Evolutionary conservation across 2,797 vertebrate species (phyloP).

Genomic region (Anguilla pacifica): DNA sequence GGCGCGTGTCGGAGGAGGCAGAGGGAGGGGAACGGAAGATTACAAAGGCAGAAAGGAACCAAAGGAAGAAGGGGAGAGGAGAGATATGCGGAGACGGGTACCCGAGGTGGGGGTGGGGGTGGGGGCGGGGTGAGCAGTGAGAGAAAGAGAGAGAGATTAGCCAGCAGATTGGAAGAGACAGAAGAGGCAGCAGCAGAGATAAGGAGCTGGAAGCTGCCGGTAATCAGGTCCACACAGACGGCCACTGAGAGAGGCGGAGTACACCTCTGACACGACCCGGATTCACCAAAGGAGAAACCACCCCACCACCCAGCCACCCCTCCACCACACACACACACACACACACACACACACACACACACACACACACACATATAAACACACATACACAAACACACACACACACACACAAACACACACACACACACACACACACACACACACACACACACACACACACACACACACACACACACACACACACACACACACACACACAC

Average conservation of each 20-base stretch:
- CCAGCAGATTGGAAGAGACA: constrained; percentile 50
- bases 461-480: too few species aligned
- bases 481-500: too few species aligned
- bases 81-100: neutral
- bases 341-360: neutral
- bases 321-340: neutral
- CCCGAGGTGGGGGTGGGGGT: neutral
- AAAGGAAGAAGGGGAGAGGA: neutral
- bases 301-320: neutral
- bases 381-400: too few species aligned
- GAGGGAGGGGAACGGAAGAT: neutral
- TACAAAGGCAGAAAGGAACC: neutral
- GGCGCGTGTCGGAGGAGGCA: constrained; percentile 41
- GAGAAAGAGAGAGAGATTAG: constrained; percentile 38
- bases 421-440: too few species aligned
- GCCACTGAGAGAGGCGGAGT: neutral
- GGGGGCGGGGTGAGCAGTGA: neutral
- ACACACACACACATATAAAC: too few species aligned
- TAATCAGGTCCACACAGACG: constrained; percentile 40
- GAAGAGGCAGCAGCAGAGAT: constrained; percentile 50
- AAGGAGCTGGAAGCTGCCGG: constrained; percentile 53
- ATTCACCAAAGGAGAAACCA: neutral
- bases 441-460: too few species aligned
- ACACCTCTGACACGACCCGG: neutral
- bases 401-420: too few species aligned